phyloP scores from a whole-genome alignment of 2,113 vertebrate species.

The Atherinomorus stipes region DNA sequence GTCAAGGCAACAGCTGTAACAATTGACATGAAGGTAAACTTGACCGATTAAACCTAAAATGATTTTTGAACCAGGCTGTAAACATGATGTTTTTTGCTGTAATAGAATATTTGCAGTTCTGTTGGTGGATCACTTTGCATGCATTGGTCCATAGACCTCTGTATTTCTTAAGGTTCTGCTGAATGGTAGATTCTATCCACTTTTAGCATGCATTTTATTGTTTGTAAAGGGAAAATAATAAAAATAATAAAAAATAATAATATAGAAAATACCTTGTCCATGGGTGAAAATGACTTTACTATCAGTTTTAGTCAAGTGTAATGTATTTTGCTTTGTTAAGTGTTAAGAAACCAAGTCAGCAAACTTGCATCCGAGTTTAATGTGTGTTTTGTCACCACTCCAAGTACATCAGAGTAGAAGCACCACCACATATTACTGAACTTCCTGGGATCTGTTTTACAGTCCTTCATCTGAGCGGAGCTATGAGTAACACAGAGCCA shows the following conservation, averaged over 20 bases:
- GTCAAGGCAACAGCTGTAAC: too few relatives aligned
- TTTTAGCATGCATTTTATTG: too few relatives aligned
- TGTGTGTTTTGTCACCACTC: background rate
- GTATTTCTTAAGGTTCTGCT: too few relatives aligned
- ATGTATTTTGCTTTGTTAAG: background rate
- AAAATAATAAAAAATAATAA: too few relatives aligned
- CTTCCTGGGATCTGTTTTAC: background rate
- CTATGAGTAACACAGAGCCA: conserved; percentile 22
- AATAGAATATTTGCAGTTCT: too few relatives aligned
- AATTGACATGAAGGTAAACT: too few relatives aligned
- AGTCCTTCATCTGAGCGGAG: conserved; percentile 20
- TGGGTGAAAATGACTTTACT: background rate
- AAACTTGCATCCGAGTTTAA: conserved; percentile 6
- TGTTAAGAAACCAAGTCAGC: background rate
- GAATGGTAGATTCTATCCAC: background rate
- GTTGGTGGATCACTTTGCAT: background rate
- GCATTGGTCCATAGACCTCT: background rate
- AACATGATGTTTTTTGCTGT: too few relatives aligned
- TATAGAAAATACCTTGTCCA: too few relatives aligned
- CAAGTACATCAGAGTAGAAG: background rate
- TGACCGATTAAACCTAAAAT: too few relatives aligned
- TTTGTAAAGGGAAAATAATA: too few relatives aligned
- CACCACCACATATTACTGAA: background rate
- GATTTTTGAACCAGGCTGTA: too few relatives aligned
- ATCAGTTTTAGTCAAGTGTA: background rate